phyloP scores from a whole-genome alignment of 2,113 vertebrate species.

The Poeciliopsis turrubarensis region DNA sequence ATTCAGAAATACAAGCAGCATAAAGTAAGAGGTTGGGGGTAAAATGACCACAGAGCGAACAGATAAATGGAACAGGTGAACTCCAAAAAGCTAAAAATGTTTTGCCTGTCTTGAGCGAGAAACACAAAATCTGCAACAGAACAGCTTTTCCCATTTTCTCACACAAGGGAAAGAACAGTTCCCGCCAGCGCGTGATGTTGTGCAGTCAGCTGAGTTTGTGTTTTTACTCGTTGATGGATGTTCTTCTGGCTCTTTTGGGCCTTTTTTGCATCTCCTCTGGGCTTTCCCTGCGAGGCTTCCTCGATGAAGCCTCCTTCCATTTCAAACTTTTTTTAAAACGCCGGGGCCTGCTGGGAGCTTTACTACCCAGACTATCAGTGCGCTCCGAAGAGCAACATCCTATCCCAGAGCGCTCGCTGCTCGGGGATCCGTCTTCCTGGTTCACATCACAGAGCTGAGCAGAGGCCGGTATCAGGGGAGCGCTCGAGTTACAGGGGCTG shows the following conservation, averaged over 20 bases:
- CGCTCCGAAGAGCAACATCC: slow-evolving; percentile 33
- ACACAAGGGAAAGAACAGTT: background rate
- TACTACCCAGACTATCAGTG: background rate
- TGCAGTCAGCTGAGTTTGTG: background rate
- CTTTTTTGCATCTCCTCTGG: slow-evolving; percentile 5
- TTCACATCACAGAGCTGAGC: slow-evolving; percentile 4
- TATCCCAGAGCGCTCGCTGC: slow-evolving; percentile 11
- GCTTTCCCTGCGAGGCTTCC: background rate
- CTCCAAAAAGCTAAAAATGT: too few relatives aligned
- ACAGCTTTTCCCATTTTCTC: background rate
- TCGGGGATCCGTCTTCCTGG: slow-evolving; percentile 5
- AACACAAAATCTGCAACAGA: background rate
- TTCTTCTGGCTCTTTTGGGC: slow-evolving; percentile 19
- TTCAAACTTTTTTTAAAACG: slow-evolving; percentile 14
- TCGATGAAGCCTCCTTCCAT: background rate
- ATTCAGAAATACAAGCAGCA: too few relatives aligned
- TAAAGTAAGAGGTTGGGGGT: background rate
- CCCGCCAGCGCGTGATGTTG: background rate
- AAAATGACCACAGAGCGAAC: background rate
- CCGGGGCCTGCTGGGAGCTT: background rate
- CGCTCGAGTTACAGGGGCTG: background rate
- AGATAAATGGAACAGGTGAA: background rate
- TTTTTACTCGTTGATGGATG: background rate
- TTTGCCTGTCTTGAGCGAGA: background rate
- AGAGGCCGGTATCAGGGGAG: background rate